Conservation (phyloP, 2,113 vertebrate species). For the Pygoscelis antarcticus region DNA sequence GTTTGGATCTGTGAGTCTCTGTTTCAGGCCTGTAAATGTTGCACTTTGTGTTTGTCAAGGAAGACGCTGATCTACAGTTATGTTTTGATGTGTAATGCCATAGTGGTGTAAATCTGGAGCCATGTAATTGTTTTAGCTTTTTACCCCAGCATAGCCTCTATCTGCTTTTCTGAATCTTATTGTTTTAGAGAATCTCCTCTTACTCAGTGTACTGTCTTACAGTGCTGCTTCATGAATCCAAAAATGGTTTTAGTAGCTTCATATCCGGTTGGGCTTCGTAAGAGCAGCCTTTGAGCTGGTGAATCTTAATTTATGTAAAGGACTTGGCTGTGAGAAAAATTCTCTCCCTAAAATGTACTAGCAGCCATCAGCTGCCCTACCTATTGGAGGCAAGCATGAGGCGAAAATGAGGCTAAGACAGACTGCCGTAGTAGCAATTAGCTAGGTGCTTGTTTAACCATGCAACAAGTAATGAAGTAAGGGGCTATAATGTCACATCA, state of each 20-base stretch:
- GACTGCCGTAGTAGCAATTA: not conserved
- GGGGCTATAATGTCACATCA: slow-evolving; percentile 33
- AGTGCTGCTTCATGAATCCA: not conserved
- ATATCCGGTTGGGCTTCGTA: not conserved
- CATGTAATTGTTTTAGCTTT: not conserved
- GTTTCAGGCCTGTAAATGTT: not conserved
- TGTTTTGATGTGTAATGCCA: not conserved
- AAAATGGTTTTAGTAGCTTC: not conserved
- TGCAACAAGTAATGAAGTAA: slow-evolving; percentile 60
- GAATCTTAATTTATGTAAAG: not conserved
- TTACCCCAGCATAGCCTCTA: not conserved
- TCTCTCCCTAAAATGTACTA: not conserved
- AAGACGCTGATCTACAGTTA: not conserved
- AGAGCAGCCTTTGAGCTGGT: not conserved
- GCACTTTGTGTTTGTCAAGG: not conserved
- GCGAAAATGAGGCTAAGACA: not conserved
- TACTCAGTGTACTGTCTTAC: not conserved
- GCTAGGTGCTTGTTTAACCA: slow-evolving; percentile 33
- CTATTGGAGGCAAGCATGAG: not conserved
- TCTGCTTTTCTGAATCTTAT: not conserved
- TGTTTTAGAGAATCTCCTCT: not conserved
- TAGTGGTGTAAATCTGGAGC: not conserved
- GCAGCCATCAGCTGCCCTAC: not conserved
- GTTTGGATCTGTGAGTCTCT: not conserved
- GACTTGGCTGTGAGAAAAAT: not conserved